Evolutionary conservation across 2,888 invertebrate species (phyloP).

Genomic region (Abscondita cerata): DNA sequence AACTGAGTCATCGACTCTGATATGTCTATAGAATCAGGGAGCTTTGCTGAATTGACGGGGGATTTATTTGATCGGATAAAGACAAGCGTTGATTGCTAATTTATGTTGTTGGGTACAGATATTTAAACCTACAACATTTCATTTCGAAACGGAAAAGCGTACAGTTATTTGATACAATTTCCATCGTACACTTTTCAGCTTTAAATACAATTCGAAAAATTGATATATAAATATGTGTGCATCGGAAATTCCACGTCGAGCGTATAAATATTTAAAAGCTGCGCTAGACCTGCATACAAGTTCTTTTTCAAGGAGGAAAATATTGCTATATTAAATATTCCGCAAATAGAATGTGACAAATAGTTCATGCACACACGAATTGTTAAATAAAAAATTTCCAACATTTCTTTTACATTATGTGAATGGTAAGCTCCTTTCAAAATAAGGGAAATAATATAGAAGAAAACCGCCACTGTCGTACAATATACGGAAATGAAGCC

Average conservation of each 20-base stretch:
- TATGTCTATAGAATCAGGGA: constrained; percentile 34
- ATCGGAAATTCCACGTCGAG: constrained; percentile 3
- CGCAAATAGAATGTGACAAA: constrained; percentile 49
- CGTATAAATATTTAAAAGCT: constrained; percentile 15
- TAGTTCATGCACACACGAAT: constrained; percentile 47
- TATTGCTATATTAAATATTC: constrained; percentile 48
- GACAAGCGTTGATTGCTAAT: constrained; percentile 14
- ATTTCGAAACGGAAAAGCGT: too few species aligned
- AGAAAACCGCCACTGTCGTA: constrained; percentile 23
- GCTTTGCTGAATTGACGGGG: constrained; percentile 42
- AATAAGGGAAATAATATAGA: constrained; percentile 41
- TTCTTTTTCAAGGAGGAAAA: constrained; percentile 34
- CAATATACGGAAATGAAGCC: neutral
- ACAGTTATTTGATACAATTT: too few species aligned
- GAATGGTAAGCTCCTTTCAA: constrained; percentile 42
- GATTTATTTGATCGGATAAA: constrained; percentile 23
- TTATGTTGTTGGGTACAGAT: too few species aligned
- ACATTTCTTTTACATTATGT: constrained; percentile 47
- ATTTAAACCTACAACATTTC: too few species aligned
- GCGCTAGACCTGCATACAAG: constrained; percentile 10
- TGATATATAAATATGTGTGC: constrained; percentile 17
- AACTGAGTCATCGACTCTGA: constrained; percentile 45
- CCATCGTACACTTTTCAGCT: too few species aligned
- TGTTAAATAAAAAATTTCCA: constrained; percentile 46
- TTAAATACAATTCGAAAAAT: too few species aligned